A percentile compares a stretch with the other conserved stretches of the same genome.
phyloP scores from a whole-genome alignment of 2,797 vertebrate genomes.

The Lacerta bilineata region DNA sequence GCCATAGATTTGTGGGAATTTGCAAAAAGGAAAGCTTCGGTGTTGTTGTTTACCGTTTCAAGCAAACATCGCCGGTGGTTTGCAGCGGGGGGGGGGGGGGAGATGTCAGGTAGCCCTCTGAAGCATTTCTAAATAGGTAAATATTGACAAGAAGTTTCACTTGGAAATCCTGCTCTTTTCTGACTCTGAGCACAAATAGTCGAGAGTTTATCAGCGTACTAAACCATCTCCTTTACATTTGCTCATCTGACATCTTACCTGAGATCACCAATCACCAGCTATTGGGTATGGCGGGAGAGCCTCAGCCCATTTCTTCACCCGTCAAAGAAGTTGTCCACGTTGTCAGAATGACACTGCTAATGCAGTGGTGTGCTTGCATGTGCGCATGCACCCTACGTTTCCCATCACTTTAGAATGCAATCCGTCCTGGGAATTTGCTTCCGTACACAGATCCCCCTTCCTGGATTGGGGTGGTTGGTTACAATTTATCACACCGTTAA shows the following conservation, averaged over 20 bases:
- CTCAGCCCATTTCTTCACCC: neutral
- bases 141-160: neutral
- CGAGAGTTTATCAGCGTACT: neutral
- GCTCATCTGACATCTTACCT: neutral
- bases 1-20: neutral
- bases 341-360: neutral
- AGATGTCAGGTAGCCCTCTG: neutral
- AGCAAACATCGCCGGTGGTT: slow-evolving; percentile 7
- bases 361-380: neutral
- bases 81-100: neutral
- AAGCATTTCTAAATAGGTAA: neutral
- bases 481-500: neutral
- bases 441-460: neutral
- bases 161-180: slow-evolving; percentile 24
- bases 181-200: neutral
- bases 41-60: slow-evolving; percentile 11
- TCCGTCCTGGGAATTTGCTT: neutral
- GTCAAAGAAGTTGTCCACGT: neutral
- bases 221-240: neutral
- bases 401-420: neutral
- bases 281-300: neutral
- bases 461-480: neutral
- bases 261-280: neutral
- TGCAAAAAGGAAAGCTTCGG: neutral
- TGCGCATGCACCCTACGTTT: neutral